Percentiles rank a stretch among this genome's conserved stretches.
phyloP scores from a whole-genome alignment of 1,140 invertebrate species.

The Cydia strobilella region DNA sequence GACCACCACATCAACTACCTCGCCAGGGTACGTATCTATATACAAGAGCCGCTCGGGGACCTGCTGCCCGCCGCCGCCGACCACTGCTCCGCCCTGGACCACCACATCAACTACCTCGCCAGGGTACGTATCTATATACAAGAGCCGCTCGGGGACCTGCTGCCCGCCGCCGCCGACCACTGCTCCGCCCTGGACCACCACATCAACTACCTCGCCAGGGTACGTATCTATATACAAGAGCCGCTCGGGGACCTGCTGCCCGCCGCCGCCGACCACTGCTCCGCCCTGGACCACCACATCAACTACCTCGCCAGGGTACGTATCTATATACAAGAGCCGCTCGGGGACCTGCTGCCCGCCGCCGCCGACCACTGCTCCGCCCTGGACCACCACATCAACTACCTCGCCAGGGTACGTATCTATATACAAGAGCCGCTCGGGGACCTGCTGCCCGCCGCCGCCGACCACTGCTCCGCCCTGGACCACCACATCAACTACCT shows the following conservation, averaged over 20 bases:
- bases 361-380: conserved; percentile 93
- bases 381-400: conserved; percentile 93
- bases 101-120: conserved; percentile 93
- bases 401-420: conserved; percentile 91
- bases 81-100: conserved; percentile 92
- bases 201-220: conserved; percentile 92
- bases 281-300: conserved; percentile 94
- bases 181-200: conserved; percentile 94
- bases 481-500: no score
- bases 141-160: conserved; percentile 85
- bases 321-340: no score
- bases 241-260: conserved; percentile 89
- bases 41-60: conserved; percentile 85
- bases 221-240: no score
- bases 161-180: conserved; percentile 92
- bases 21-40: no score
- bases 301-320: conserved; percentile 93
- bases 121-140: no score
- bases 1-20: conserved; percentile 95
- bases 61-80: conserved; percentile 91
- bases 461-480: no score
- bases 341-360: conserved; percentile 91
- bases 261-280: conserved; percentile 91
- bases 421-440: no score
- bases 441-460: no score